These are phyloP conservation scores for Eilema griseolum DNA, from an alignment of 2,888 invertebrate species.

Conservation along the genomic window DNA sequence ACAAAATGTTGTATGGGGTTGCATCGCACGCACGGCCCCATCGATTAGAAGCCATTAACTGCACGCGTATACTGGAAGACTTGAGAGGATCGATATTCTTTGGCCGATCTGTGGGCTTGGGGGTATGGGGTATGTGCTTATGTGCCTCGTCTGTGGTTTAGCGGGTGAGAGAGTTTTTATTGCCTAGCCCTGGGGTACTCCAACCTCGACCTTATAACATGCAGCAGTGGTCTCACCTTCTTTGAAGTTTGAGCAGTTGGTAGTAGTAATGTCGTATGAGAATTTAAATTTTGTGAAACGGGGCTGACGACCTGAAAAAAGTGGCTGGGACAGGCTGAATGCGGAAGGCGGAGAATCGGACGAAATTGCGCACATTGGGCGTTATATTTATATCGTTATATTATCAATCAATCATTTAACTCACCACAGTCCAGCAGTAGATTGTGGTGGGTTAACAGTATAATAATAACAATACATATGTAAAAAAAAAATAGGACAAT, in stretches of 20 bases:
- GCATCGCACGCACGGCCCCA: slow-evolving; percentile 61
- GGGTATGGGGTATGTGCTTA: background rate
- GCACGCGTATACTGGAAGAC: slow-evolving; percentile 62
- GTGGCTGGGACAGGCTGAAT: too few species aligned
- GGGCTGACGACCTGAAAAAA: too few species aligned
- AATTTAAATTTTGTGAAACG: too few species aligned
- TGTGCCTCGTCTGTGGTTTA: background rate
- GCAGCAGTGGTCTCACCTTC: background rate
- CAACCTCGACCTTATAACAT: background rate
- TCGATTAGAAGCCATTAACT: slow-evolving; percentile 64
- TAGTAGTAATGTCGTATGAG: too few species aligned
- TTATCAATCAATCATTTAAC: too few species aligned
- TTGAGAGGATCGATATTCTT: slow-evolving; percentile 60
- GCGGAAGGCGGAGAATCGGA: too few species aligned
- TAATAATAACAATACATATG: too few species aligned
- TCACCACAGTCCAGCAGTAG: too few species aligned
- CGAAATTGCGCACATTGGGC: too few species aligned
- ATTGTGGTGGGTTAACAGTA: too few species aligned
- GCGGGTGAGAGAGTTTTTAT: background rate
- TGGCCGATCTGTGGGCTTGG: slow-evolving; percentile 28
- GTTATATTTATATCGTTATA: too few species aligned
- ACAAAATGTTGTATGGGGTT: slow-evolving; percentile 33
- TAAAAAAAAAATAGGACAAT: slow-evolving; percentile 8
- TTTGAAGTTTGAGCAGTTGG: background rate
- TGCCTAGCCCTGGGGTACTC: background rate